Conservation (phyloP, 2,113 vertebrate genomes). For the Nyctereutes procyonoides region DNA sequence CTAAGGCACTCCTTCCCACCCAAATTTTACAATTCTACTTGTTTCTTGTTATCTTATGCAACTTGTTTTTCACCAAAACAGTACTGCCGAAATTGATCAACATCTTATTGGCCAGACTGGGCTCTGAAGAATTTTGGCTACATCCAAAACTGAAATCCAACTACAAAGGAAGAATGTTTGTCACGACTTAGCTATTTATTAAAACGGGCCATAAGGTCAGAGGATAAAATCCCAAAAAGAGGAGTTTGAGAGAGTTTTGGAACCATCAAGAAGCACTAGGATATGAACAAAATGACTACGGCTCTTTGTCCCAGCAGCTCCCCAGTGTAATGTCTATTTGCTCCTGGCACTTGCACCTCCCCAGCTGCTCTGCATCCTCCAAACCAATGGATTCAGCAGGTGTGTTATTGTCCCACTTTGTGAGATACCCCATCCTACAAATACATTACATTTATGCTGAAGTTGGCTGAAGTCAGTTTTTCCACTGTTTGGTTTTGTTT, state of each 20-base stretch:
- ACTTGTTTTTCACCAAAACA: not conserved
- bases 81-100: not conserved
- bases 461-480: not conserved
- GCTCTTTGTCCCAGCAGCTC: not conserved
- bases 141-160: not conserved
- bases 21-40: not conserved
- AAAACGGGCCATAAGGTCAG: not conserved
- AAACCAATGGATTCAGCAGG: not conserved
- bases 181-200: not conserved
- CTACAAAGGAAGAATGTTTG: not conserved
- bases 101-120: not conserved
- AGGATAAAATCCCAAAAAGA: not conserved
- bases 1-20: not conserved
- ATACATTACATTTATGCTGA: not conserved
- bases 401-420: not conserved
- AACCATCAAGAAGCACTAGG: fast-evolving
- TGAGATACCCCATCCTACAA: not conserved
- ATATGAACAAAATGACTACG: not conserved
- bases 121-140: not conserved
- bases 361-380: not conserved
- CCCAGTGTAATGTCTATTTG: fast-evolving
- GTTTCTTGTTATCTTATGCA: not conserved
- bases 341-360: not conserved
- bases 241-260: not conserved
- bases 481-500: not conserved